Conservation (phyloP, 1,140 invertebrate species). For the Drosophila hydei region DNA sequence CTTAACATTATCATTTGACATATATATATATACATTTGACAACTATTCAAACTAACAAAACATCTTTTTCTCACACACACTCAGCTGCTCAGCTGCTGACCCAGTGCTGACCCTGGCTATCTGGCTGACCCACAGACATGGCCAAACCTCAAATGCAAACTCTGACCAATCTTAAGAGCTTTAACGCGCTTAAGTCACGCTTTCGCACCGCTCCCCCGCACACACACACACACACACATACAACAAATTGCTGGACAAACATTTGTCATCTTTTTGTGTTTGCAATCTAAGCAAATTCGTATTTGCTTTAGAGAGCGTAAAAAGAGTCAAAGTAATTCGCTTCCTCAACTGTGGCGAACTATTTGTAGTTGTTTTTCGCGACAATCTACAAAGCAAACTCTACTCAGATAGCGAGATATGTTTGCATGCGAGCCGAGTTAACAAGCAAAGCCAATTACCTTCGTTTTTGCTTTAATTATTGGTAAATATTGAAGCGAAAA, state of each 20-base stretch:
- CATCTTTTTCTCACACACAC: background rate
- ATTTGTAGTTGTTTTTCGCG: slow-evolving; percentile 24
- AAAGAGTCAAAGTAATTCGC: slow-evolving; percentile 29
- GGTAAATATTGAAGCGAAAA: slow-evolving; percentile 62
- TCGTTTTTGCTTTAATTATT: slow-evolving; percentile 60
- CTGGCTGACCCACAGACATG: slow-evolving; percentile 27
- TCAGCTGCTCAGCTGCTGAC: slow-evolving; percentile 6
- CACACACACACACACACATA: slow-evolving; percentile 30
- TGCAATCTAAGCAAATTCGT: slow-evolving; percentile 58
- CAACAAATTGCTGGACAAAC: slow-evolving; percentile 61
- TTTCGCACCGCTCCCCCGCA: slow-evolving; percentile 27
- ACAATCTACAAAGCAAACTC: slow-evolving; percentile 60
- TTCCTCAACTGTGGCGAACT: slow-evolving; percentile 34
- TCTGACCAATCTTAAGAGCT: slow-evolving; percentile 3
- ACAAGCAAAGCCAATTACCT: slow-evolving; percentile 73
- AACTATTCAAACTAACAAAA: slow-evolving; percentile 1
- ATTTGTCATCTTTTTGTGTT: slow-evolving; percentile 55
- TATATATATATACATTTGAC: background rate
- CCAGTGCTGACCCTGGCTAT: slow-evolving; percentile 22
- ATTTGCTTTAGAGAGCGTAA: slow-evolving; percentile 36
- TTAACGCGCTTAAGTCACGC: slow-evolving; percentile 50
- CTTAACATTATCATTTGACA: background rate
- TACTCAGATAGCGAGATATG: slow-evolving; percentile 39
- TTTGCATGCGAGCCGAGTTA: slow-evolving; percentile 29
- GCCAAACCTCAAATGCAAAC: slow-evolving; percentile 8